Evolutionary conservation across 2,797 vertebrate genomes (phyloP), one percentile per base, ranked within the genome.

Genomic region (Champsocephalus gunnari): DNA sequence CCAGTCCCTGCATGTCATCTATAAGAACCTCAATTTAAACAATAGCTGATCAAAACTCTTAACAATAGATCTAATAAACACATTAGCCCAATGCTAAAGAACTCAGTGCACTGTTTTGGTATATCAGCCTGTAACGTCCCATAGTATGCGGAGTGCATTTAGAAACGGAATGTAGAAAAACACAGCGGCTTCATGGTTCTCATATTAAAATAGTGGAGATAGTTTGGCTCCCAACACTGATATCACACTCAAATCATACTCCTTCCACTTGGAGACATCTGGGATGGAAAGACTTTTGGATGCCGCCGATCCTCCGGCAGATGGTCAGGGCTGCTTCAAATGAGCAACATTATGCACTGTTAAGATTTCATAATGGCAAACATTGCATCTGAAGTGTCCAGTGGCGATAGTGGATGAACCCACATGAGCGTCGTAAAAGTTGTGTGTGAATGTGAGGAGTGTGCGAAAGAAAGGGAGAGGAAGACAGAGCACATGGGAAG

Each of bases 401-500:
- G 59, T 0, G 6, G 50, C 16, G 12, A 69, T 32, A 24, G 47
- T 12, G 19, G 50, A 79, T 57, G 24, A 65, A 51, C 24, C 55
- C 62, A 87, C 67, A 82, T 87, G 83, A 82, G 57, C 12, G 2
- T 62, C 51, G 45, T 80, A 82, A 83, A 71, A 66, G 21, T 16
- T 77, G n/a, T 57, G 73, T 75, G 82, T 75, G 86, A 80, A 61
- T 13, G 4, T 28, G n/a, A 65, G 34, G 17, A 44, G 14, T 60
- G 72, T 64, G 75, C 57, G 73, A 67, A 73, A 34, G n/a, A 62
- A 32, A 24, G 51, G 41, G 32, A 53, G 48, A 47, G 53, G 43
- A 65, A 59, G 71, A 64, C 3, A 54, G 43, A 62, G 61, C 82
- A 85, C 84, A 86, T 86, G 79, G 84, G 80, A 77, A 76, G 80